Evolutionary conservation across 1,140 invertebrate genomes (phyloP), one percentile per base, ranked within the genome.

Genomic region (Aradophagus sp.): DNA sequence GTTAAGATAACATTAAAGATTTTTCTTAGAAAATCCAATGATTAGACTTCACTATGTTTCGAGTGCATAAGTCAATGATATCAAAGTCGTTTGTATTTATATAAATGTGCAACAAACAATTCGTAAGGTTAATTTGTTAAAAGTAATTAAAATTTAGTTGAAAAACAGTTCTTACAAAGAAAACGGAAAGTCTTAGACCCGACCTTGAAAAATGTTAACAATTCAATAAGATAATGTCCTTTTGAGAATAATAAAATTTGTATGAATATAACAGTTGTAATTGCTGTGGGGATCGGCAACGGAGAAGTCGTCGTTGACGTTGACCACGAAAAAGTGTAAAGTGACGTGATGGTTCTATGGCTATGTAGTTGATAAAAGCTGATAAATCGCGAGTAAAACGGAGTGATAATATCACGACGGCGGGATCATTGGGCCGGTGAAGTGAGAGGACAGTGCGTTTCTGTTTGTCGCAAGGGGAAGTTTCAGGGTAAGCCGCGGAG

Each of bases 301-400:
- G 52, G 35, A 50, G 47, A 45, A 58, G 38, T 31, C 13, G 59
- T 61, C 63, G 62, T 35, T 42, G 67, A 68, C 50, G 55, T 66
- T 69, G 63, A 62, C 59, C 69, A 65, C 58, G 44, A 62, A 67
- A 45, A 50, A 58, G 62, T 75, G 72, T 71, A 76, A 75, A 58
- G 61, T 59, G 61, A 65, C 39, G 53, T 52, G 61, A 76, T 44
- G 67, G 66, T 78, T 78, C 74, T 52, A 72, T 77, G 74, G 76
- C 75, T 75, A 77, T 80, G 77, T 78, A 80, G 77, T 83, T 80
- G 82, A 84, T 84, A 83, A 83, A 83, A 77, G 74, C 75, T 79
- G 80, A 83, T 84, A 83, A 84, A 84, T 84, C 80, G 79, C 76
- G 77, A 79, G 79, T 83, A 82, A 81, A 83, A 80, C 78, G 79